A percentile compares a stretch with the other conserved stretches of the same genome.
These are phyloP conservation scores for Actinemys pallida DNA, from an alignment of 2,113 vertebrate genomes.

Conservation along the genomic window DNA sequence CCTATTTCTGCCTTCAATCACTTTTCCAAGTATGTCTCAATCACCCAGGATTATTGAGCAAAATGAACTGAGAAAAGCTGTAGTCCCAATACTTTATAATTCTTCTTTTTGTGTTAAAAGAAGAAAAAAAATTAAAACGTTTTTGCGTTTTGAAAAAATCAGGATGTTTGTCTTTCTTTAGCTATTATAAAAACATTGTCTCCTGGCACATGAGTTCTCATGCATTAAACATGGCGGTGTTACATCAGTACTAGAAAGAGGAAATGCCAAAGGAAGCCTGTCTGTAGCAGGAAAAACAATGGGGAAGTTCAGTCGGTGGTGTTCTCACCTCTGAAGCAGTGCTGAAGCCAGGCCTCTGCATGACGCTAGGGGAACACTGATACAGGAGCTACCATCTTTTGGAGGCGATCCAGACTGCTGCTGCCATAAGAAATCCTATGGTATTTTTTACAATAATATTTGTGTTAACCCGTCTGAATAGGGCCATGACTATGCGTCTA, in stretches of 20 bases:
- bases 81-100: fast-evolving
- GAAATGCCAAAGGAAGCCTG: background rate
- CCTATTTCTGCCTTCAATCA: background rate
- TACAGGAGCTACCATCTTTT: background rate
- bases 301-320: background rate
- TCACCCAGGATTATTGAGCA: background rate
- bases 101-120: fast-evolving
- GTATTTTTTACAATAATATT: background rate
- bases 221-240: background rate
- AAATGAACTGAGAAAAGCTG: fast-evolving
- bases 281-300: background rate
- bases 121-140: background rate
- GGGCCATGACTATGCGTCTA: background rate
- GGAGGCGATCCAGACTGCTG: background rate
- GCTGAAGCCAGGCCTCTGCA: background rate
- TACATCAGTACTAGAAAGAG: background rate
- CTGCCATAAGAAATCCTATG: background rate
- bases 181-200: fast-evolving
- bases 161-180: background rate
- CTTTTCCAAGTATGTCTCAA: background rate
- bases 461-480: background rate
- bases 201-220: background rate
- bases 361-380: too few species aligned
- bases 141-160: background rate
- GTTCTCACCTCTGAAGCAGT: background rate